A percentile compares a stretch with the other conserved stretches of the same genome.
These are phyloP conservation scores for Thera britannica DNA, from an alignment of 2,888 invertebrate species.

Conservation along the genomic window DNA sequence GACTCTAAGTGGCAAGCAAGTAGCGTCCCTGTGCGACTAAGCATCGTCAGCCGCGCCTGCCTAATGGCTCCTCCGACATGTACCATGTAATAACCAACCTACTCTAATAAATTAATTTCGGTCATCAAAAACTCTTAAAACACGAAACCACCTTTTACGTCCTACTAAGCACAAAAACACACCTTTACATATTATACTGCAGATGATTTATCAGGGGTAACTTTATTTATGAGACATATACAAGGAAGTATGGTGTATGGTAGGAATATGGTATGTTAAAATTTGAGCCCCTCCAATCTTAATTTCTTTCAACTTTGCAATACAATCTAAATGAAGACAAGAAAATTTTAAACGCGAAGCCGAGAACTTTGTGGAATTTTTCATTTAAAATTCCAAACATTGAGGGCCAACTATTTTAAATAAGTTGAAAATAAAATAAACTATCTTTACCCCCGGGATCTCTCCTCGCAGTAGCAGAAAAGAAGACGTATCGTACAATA, in stretches of 20 bases:
- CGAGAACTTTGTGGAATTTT: conserved; percentile 13
- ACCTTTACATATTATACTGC: no score
- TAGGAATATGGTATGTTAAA: no score
- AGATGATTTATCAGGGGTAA: no score
- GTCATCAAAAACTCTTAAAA: neutral
- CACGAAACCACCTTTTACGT: neutral
- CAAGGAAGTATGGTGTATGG: no score
- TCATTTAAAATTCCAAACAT: neutral
- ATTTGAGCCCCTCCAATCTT: neutral
- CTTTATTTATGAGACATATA: no score
- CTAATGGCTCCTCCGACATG: neutral
- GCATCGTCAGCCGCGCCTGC: conserved; percentile 11
- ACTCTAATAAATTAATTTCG: conserved; percentile 3
- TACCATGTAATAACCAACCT: neutral
- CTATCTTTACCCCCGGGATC: no score
- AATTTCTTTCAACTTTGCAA: neutral
- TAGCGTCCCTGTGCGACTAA: conserved; percentile 12
- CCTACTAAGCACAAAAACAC: no score
- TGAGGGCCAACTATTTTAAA: no score
- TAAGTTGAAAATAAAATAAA: no score
- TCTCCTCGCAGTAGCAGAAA: no score
- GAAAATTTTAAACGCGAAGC: neutral
- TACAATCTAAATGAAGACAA: neutral
- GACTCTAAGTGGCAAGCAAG: conserved; percentile 36
- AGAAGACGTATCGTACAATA: no score